These are phyloP conservation scores for Muscidifurax raptorellus DNA, from an alignment of 1,140 invertebrate genomes.

Conservation along the genomic window DNA sequence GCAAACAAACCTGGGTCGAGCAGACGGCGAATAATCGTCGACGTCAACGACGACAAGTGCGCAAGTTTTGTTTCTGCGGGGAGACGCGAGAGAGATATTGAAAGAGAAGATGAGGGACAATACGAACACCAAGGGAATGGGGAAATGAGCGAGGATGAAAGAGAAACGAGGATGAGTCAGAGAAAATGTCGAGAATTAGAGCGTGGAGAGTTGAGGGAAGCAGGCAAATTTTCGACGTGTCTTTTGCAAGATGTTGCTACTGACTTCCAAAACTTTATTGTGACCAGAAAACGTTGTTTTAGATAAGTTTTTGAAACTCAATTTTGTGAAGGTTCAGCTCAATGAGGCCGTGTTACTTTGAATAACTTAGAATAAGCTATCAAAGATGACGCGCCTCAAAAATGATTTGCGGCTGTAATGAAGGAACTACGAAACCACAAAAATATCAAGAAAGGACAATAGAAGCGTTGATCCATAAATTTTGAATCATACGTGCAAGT, in stretches of 20 bases:
- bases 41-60: neutral
- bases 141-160: neutral
- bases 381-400: too few species aligned
- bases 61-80: neutral
- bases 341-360: too few species aligned
- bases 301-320: neutral
- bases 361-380: too few species aligned
- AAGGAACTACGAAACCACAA: too few species aligned
- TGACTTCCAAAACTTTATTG: neutral
- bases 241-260: neutral
- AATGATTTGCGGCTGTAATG: too few species aligned
- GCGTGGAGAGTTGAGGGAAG: neutral
- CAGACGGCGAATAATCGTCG: neutral
- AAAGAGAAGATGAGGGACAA: constrained; percentile 6
- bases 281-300: neutral
- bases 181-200: neutral
- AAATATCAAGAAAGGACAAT: neutral
- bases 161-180: neutral
- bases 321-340: neutral
- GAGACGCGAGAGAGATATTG: neutral
- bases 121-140: neutral
- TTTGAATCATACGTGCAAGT: neutral
- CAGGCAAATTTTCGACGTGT: neutral
- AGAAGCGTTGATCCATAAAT: neutral
- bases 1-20: neutral